Conservation (phyloP, 2,797 vertebrate genomes). For the Sebastes cheni region DNA sequence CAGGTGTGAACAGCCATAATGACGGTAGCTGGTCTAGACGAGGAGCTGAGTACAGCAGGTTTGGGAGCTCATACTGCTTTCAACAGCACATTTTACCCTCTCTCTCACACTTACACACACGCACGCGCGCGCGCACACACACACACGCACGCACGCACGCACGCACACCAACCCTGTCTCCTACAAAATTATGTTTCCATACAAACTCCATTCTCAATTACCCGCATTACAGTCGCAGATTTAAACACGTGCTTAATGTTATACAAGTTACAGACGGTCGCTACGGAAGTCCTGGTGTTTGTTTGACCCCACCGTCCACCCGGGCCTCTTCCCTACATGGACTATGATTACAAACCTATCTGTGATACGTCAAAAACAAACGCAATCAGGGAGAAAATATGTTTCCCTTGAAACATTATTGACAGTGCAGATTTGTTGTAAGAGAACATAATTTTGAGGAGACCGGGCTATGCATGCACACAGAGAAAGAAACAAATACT, state of each 20-base stretch:
- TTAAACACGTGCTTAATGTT: not conserved
- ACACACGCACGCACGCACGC: not conserved
- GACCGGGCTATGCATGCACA: not conserved
- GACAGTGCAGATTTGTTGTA: not conserved
- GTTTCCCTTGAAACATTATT: not conserved
- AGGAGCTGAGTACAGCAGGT: constrained; percentile 66
- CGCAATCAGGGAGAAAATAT: not conserved
- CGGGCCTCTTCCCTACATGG: not conserved
- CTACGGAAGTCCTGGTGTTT: not conserved
- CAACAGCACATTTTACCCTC: constrained; percentile 39
- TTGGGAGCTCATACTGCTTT: constrained; percentile 38
- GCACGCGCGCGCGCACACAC: too few species aligned
- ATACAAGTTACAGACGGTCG: too few species aligned
- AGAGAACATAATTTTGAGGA: not conserved
- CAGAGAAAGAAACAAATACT: not conserved
- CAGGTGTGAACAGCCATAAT: constrained; percentile 61
- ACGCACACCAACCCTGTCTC: not conserved
- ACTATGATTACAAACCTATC: not conserved
- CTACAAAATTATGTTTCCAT: not conserved
- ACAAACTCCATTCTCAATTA: not conserved
- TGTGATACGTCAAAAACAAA: not conserved
- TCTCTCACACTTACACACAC: not conserved
- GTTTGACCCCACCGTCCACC: not conserved
- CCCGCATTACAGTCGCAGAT: not conserved
- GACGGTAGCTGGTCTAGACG: constrained; percentile 39